A percentile compares a stretch with the other conserved stretches of the same genome.
These are phyloP conservation scores for Cryptocephalus primarius DNA, from an alignment of 2,888 invertebrate genomes.

Conservation along the genomic window DNA sequence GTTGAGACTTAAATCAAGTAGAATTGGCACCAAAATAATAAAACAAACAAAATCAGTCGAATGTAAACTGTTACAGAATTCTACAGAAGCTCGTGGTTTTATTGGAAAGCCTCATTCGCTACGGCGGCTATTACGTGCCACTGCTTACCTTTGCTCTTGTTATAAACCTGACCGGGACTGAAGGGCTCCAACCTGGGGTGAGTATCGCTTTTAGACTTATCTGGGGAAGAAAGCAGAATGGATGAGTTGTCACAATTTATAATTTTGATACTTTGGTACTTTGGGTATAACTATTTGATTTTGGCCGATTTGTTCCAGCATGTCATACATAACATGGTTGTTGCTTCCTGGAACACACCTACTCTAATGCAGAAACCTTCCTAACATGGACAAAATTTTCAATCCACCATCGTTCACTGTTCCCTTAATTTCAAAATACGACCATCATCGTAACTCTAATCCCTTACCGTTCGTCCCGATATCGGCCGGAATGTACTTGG, in stretches of 20 bases:
- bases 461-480: conserved; percentile 3
- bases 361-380: no score
- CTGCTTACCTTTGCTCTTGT: conserved; percentile 82
- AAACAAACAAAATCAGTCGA: conserved; percentile 11
- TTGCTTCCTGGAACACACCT: no score
- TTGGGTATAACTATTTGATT: background rate
- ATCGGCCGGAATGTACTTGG: conserved; percentile 78
- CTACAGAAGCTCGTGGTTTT: no score
- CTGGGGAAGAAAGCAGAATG: conserved; percentile 20
- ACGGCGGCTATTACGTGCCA: conserved; percentile 65
- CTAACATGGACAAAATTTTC: no score
- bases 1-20: conserved; percentile 5
- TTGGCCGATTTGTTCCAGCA: background rate
- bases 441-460: no score
- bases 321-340: no score
- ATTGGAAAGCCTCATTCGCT: no score
- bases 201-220: conserved; percentile 39
- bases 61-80: conserved; percentile 1
- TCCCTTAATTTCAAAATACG: no score
- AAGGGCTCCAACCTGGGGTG: conserved; percentile 81
- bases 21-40: conserved; percentile 15
- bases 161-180: conserved; percentile 85
- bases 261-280: background rate
- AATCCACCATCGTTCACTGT: no score
- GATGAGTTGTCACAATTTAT: background rate